Conservation (phyloP, 2,888 invertebrate species). For the Athalia cordata region DNA sequence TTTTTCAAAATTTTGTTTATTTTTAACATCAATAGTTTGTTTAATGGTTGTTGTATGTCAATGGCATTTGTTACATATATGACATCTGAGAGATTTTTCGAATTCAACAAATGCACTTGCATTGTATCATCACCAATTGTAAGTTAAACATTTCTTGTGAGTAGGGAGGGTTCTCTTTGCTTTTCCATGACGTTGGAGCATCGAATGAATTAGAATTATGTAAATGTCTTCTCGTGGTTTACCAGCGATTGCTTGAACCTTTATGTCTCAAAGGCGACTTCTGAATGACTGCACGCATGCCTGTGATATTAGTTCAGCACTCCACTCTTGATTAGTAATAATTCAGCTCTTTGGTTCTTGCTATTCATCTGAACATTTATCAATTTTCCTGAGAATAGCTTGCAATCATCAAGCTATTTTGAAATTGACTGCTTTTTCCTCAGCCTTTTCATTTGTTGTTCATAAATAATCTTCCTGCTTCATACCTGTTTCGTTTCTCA, state of each 20-base stretch:
- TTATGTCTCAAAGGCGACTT: slow-evolving; percentile 15
- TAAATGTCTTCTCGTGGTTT: slow-evolving; percentile 17
- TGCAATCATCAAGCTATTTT: neutral
- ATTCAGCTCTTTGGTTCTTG: slow-evolving; percentile 9
- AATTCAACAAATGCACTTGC: no score
- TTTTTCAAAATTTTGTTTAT: no score
- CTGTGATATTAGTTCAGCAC: slow-evolving; percentile 15
- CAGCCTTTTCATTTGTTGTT: neutral
- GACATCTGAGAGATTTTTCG: no score
- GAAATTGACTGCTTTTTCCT: neutral
- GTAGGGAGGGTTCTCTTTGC: neutral
- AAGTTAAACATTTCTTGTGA: no score
- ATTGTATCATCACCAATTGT: no score
- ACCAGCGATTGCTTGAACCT: neutral
- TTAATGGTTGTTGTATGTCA: no score
- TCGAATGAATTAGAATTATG: slow-evolving; percentile 34
- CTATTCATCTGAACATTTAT: neutral
- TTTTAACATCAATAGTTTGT: no score
- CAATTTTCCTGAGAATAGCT: neutral
- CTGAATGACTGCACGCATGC: neutral
- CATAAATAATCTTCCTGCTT: neutral
- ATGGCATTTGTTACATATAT: no score
- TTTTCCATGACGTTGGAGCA: neutral
- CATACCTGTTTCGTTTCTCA: no score
- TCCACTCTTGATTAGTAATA: slow-evolving; percentile 30